Percentiles rank a stretch among this genome's conserved stretches.
Conservation (phyloP, 2,888 invertebrate species). For the Noctua pronuba region DNA sequence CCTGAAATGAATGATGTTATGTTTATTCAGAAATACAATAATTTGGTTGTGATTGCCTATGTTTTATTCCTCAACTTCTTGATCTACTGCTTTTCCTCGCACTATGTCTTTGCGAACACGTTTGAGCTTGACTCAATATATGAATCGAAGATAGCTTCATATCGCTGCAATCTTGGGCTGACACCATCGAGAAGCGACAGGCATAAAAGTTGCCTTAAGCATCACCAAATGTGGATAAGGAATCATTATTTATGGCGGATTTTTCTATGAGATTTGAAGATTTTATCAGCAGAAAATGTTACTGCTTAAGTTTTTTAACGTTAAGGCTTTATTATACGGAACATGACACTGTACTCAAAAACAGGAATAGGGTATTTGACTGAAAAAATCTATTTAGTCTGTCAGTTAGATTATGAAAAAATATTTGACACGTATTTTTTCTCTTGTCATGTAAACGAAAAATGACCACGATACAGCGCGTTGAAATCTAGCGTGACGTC, state of each 20-base stretch:
- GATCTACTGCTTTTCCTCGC: slow-evolving; percentile 36
- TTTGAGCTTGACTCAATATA: slow-evolving; percentile 55
- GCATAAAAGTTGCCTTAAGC: slow-evolving; percentile 52
- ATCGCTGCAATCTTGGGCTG: slow-evolving; percentile 59
- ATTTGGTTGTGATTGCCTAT: too few species aligned
- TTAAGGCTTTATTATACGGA: not conserved
- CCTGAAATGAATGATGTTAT: too few species aligned
- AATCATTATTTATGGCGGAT: slow-evolving; percentile 14
- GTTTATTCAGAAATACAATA: too few species aligned
- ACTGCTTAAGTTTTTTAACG: not conserved
- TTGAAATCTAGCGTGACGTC: too few species aligned
- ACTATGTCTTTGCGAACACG: slow-evolving; percentile 45
- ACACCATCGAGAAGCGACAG: slow-evolving; percentile 52
- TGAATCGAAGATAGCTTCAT: slow-evolving; percentile 65
- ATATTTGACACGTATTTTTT: too few species aligned
- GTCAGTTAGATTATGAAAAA: too few species aligned
- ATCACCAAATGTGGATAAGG: slow-evolving; percentile 28
- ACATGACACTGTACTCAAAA: not conserved
- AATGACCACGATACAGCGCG: too few species aligned
- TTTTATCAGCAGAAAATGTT: not conserved
- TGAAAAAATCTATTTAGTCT: too few species aligned
- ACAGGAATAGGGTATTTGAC: too few species aligned
- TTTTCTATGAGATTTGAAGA: slow-evolving; percentile 15
- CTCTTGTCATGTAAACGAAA: too few species aligned
- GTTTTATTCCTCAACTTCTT: not conserved